phyloP scores from a whole-genome alignment of 2,888 invertebrate genomes.

The Phymatocera aterrima region DNA sequence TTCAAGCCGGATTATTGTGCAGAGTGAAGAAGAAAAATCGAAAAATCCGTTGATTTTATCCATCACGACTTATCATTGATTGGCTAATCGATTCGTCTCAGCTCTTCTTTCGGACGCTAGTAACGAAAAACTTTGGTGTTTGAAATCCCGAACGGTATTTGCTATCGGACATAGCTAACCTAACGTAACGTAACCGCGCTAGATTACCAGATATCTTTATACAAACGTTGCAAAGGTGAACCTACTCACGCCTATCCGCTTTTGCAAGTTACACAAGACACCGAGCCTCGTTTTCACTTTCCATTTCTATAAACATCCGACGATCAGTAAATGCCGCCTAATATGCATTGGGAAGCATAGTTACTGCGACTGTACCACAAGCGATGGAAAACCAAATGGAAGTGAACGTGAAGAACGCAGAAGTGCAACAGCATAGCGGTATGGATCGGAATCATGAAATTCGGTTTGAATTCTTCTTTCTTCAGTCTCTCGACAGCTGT shows the following conservation, averaged over 20 bases:
- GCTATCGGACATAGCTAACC: background rate
- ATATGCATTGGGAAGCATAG: constrained; percentile 54
- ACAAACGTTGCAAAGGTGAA: constrained; percentile 56
- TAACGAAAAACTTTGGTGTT: background rate
- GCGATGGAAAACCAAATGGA: constrained; percentile 54
- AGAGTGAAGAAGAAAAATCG: background rate
- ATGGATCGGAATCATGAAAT: background rate
- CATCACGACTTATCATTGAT: background rate
- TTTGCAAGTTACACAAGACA: constrained; percentile 49
- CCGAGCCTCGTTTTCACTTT: constrained; percentile 66
- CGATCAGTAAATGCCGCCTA: constrained; percentile 53
- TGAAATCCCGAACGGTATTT: background rate
- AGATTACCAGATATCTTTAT: constrained; percentile 54
- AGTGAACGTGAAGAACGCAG: background rate
- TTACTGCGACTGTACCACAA: constrained; percentile 58
- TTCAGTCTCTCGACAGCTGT: too few species aligned
- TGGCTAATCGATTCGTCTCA: background rate
- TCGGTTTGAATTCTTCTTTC: too few species aligned
- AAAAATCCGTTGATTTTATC: background rate
- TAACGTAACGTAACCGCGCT: background rate
- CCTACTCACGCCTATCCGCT: constrained; percentile 17
- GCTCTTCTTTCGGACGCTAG: background rate
- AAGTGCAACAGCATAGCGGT: too few species aligned
- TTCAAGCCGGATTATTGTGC: background rate
- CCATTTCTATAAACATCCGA: constrained; percentile 65